Evolutionary conservation across 2,888 invertebrate genomes (phyloP).

Genomic region (Drosophila longiperda): DNA sequence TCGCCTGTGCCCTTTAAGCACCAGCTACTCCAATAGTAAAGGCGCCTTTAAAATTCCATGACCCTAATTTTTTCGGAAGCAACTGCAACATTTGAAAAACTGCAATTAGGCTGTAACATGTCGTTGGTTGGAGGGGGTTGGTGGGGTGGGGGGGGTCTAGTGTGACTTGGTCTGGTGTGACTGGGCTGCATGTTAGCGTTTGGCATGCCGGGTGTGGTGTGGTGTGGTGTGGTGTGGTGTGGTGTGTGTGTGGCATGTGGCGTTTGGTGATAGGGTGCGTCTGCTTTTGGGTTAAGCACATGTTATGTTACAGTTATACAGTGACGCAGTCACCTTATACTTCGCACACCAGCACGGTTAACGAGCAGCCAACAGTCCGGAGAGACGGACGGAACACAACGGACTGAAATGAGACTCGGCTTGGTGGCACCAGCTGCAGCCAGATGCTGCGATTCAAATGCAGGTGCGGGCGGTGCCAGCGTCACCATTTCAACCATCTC

Average conservation of each 20-base stretch:
- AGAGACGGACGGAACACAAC: conserved; percentile 19
- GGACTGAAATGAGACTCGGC: conserved; percentile 51
- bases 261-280: conserved; percentile 35
- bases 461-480: conserved; percentile 52
- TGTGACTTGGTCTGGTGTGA: background rate
- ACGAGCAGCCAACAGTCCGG: conserved; percentile 35
- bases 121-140: conserved; percentile 12
- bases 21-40: conserved; percentile 42
- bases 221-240: no score
- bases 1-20: conserved; percentile 40
- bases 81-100: conserved; percentile 70
- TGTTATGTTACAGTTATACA: conserved; percentile 62
- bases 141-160: conserved; percentile 3
- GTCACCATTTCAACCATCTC: conserved; percentile 47
- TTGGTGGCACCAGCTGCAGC: conserved; percentile 36
- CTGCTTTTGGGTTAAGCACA: conserved; percentile 71
- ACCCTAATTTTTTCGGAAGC: conserved; percentile 73
- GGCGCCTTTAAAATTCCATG: conserved; percentile 67
- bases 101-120: conserved; percentile 68
- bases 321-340: conserved; percentile 55
- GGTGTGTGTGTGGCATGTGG: conserved; percentile 5
- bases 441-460: conserved; percentile 51
- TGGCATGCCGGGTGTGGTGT: background rate
- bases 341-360: conserved; percentile 37
- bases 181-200: background rate